Conservation (phyloP, 2,888 invertebrate species). For the Stenichneumon culpator region DNA sequence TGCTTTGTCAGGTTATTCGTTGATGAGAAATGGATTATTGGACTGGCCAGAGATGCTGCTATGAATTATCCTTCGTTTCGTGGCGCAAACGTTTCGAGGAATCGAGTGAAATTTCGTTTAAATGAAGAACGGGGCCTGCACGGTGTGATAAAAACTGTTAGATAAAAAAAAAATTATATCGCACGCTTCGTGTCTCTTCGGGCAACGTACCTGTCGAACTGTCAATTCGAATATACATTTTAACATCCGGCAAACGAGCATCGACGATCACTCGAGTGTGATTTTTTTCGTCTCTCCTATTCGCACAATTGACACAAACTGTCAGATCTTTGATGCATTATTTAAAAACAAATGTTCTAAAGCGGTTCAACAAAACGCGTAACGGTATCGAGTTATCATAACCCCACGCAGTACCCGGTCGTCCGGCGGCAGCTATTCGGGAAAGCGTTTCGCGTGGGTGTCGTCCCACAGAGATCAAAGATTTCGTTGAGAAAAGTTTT, state of each 20-base stretch:
- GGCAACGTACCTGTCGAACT: neutral
- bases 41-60: conserved; percentile 47
- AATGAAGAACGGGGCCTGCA: conserved; percentile 26
- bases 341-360: neutral
- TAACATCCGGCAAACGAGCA: neutral
- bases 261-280: neutral
- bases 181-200: neutral
- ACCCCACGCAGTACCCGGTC: neutral
- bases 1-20: conserved; percentile 45
- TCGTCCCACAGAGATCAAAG: neutral
- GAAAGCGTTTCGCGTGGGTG: neutral
- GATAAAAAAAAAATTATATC: neutral
- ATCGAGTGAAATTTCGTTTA: conserved; percentile 45
- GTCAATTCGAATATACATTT: neutral
- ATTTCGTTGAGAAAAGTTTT: conserved; percentile 5
- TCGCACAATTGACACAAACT: neutral
- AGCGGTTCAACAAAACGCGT: neutral
- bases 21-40: conserved; percentile 47
- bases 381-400: neutral
- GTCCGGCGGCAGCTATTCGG: neutral
- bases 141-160: neutral
- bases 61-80: conserved; percentile 41
- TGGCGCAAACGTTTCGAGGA: conserved; percentile 41
- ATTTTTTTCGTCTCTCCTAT: neutral
- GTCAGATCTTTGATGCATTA: neutral